Percentiles rank a stretch among this genome's conserved stretches.
These are phyloP conservation scores for Oreonectes daqikongensis DNA, from an alignment of 2,797 vertebrate species.

Conservation along the genomic window DNA sequence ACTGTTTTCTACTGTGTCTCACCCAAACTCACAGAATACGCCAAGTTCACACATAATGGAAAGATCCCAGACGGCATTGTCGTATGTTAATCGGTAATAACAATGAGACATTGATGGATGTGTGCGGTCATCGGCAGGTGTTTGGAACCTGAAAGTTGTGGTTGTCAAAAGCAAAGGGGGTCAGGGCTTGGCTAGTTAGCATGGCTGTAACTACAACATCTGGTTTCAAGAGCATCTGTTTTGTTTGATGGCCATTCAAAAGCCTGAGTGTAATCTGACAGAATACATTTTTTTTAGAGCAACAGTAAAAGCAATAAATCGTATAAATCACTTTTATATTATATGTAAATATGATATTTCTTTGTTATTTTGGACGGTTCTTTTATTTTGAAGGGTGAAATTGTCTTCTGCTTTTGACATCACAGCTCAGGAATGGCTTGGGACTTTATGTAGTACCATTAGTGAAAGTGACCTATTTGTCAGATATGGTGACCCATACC, in stretches of 20 bases:
- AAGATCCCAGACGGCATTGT: constrained; percentile 23
- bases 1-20: neutral
- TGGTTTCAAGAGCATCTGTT: constrained; percentile 5
- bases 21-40: neutral
- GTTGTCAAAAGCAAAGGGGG: neutral
- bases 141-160: constrained; percentile 3
- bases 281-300: neutral
- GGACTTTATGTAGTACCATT: neutral
- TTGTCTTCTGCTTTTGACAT: neutral
- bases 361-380: neutral
- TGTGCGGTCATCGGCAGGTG: constrained; percentile 23
- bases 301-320: neutral
- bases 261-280: neutral
- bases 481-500: too few relatives aligned
- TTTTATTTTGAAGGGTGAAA: neutral
- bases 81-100: constrained; percentile 10
- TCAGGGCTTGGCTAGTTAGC: neutral
- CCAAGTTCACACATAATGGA: constrained; percentile 26
- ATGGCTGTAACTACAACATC: neutral
- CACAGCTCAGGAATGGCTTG: neutral
- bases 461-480: too few relatives aligned
- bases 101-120: constrained; percentile 36
- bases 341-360: neutral
- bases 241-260: constrained; percentile 1
- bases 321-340: neutral